A percentile compares a stretch with the other conserved stretches of the same genome.
Conservation (phyloP, 2,888 invertebrate genomes). For the Galerucella nymphaeae region DNA sequence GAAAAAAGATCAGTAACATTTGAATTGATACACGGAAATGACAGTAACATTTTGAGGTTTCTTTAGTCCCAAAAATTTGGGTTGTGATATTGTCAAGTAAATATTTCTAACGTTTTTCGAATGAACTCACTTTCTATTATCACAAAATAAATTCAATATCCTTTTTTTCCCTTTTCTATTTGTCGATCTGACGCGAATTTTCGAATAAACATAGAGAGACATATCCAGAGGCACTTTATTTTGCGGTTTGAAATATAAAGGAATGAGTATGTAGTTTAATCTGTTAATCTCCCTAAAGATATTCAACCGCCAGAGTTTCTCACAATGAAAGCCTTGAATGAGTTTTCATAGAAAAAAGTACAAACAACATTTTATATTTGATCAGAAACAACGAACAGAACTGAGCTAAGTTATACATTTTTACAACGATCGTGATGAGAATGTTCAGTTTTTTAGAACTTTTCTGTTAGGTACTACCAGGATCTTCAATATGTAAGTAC, state of each 20-base stretch:
- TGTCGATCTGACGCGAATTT: conserved; percentile 32
- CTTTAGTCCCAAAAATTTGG: too few relatives aligned
- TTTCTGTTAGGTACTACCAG: too few relatives aligned
- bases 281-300: conserved; percentile 13
- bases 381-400: too few relatives aligned
- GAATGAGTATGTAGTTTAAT: conserved; percentile 25
- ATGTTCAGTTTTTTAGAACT: too few relatives aligned
- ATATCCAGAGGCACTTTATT: conserved; percentile 21
- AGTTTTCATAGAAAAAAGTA: neutral
- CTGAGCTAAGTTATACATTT: too few relatives aligned
- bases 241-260: conserved; percentile 25
- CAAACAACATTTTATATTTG: neutral
- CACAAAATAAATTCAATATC: conserved; percentile 11
- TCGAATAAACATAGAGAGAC: conserved; percentile 13
- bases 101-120: neutral
- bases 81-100: too few relatives aligned
- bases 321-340: neutral
- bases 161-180: conserved; percentile 20
- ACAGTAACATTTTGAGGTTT: too few relatives aligned
- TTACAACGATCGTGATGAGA: too few relatives aligned
- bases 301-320: neutral
- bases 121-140: neutral
- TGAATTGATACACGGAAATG: too few relatives aligned
- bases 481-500: too few relatives aligned
- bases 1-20: too few relatives aligned